These are phyloP conservation scores for Euplagia quadripunctaria DNA, from an alignment of 2,888 invertebrate genomes.

Conservation along the genomic window DNA sequence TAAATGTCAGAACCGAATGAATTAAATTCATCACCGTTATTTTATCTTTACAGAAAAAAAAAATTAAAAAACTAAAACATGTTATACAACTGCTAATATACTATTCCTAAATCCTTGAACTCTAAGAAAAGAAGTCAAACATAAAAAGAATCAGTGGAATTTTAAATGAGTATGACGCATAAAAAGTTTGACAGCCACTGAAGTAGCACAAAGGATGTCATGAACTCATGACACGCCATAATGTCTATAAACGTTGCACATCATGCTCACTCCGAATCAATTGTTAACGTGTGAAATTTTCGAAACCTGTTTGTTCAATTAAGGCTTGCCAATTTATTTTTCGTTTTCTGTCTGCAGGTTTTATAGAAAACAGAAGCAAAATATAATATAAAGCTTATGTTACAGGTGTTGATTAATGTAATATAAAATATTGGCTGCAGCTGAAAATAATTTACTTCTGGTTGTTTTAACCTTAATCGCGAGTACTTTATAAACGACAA, in stretches of 20 bases:
- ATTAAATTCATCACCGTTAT: no score
- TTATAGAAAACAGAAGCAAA: background rate
- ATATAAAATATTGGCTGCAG: no score
- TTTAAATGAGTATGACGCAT: background rate
- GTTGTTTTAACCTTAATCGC: no score
- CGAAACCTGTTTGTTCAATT: background rate
- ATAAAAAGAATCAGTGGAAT: background rate
- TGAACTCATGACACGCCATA: background rate
- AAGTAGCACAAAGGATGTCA: slow-evolving; percentile 6
- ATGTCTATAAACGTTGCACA: background rate
- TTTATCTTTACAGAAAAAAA: no score
- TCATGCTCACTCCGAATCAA: slow-evolving; percentile 3
- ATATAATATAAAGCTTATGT: background rate
- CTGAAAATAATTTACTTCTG: no score
- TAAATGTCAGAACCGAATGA: no score
- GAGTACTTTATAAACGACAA: no score
- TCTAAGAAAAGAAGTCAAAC: no score
- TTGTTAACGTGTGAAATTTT: slow-evolving; percentile 4
- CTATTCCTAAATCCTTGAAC: background rate
- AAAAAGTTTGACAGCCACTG: slow-evolving; percentile 20
- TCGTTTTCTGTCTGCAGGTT: background rate
- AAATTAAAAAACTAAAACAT: no score
- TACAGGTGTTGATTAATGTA: background rate
- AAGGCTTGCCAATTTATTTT: no score
- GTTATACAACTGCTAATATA: background rate